Conservation (phyloP, 2,797 vertebrate species). For the Mionectes olivaceus region DNA sequence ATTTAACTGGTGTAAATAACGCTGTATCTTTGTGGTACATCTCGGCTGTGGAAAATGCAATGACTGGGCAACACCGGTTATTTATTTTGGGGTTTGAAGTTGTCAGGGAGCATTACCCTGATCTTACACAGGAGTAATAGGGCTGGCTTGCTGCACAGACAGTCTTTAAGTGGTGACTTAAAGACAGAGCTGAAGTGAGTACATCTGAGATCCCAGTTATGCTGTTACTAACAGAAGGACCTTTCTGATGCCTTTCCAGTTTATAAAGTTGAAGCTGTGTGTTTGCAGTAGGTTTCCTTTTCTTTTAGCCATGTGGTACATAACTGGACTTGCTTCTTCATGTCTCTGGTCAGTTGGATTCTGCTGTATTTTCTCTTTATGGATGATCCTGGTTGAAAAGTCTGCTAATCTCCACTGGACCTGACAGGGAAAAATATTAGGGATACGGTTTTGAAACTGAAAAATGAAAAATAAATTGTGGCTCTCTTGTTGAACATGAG, state of each 20-base stretch:
- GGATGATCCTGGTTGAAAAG: background rate
- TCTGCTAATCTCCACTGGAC: slow-evolving; percentile 26
- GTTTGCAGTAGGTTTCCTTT: background rate
- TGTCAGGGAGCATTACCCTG: background rate
- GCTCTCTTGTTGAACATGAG: slow-evolving; percentile 14
- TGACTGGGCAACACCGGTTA: background rate
- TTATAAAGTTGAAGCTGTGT: background rate
- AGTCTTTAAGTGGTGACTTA: background rate
- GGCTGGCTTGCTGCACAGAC: background rate
- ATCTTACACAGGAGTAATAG: background rate
- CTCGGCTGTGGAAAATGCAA: background rate
- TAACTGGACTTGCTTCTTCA: background rate
- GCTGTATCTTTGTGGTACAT: background rate
- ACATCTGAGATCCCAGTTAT: background rate
- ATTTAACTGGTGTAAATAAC: background rate
- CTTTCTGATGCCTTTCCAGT: slow-evolving; percentile 6
- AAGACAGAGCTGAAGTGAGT: background rate
- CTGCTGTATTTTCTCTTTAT: background rate
- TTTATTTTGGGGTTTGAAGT: background rate
- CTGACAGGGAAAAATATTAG: slow-evolving; percentile 22
- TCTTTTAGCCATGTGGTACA: background rate
- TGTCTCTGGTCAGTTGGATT: background rate
- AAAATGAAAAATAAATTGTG: slow-evolving; percentile 42
- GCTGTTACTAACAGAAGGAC: background rate
- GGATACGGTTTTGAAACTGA: slow-evolving; percentile 53